Evolutionary conservation across 2,888 invertebrate genomes (phyloP), one percentile per base, ranked within the genome.

Genomic region (Tetramorium bicarinatum): DNA sequence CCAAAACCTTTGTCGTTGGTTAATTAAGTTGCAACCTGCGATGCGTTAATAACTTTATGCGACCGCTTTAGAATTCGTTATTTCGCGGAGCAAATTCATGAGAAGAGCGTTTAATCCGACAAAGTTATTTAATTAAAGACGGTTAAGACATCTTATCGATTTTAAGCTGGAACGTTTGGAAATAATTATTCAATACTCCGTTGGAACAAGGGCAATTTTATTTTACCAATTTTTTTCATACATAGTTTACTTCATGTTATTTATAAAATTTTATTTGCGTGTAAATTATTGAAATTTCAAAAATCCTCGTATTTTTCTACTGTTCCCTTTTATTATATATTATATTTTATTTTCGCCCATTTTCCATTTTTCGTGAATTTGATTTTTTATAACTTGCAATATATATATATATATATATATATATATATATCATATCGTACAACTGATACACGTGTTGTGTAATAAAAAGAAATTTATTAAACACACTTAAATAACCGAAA

Each of bases 1-100:
- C 76, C 77, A 54, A 86, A 89, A 87, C 86, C 89, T 89, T 89
- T 86, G 85, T 82, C 85, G 83, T 47, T 72, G 62, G 74, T 87
- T 89, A 89, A 89, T 89, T 85, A 89, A 89, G 83, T 85, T 82
- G 77, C 76, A 59, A 82, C 59, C 75, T 56, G 56, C 49, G 41
- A 41, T 71, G 62, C 81, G 80, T 86, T 88, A 86, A 86, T 86
- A 88, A 86, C 77, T 86, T 80, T 56, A 74, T 76, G 67, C 72
- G 82, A 18, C 13, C 52, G 76, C 74, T 47, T 66, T 59, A 41
- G 76, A 80, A 80, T 74, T 74, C 59, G 59, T 80, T 80, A 74
- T 47, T 80, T 75, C 47, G 9, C 34, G 44, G 25, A 47, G 75
- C 13, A 79, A 74, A 59, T 72, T 77, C 44, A 56, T 21, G 44